A percentile compares a stretch with the other conserved stretches of the same genome.
phyloP scores from a whole-genome alignment of 1,140 invertebrate species.

The Hylaeus volcanicus region DNA sequence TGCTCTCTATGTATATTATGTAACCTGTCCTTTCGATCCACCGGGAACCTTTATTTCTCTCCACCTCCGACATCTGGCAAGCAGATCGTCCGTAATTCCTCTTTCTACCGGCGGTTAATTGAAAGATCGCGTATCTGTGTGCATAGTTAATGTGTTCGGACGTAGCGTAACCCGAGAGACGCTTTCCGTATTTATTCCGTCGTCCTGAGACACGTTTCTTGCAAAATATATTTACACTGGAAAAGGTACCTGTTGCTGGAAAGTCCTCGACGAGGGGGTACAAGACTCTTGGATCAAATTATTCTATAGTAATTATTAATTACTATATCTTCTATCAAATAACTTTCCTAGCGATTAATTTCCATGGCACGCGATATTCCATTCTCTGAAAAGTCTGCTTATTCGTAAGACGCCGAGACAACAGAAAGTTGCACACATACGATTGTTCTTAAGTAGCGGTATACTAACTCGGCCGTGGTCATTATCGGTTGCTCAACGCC shows the following conservation, averaged over 20 bases:
- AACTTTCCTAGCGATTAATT: background rate
- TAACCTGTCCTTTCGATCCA: slow-evolving; percentile 44
- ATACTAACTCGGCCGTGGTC: slow-evolving; percentile 47
- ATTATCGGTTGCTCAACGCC: slow-evolving; percentile 66
- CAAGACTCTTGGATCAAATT: too few relatives aligned
- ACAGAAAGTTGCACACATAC: slow-evolving; percentile 40
- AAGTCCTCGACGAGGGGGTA: background rate
- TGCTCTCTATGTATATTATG: slow-evolving; percentile 42
- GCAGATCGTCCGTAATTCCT: slow-evolving; percentile 6
- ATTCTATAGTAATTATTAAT: too few relatives aligned
- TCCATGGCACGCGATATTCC: background rate
- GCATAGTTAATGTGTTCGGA: background rate
- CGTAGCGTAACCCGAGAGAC: background rate
- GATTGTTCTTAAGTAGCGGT: slow-evolving; percentile 47
- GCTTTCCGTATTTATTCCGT: background rate
- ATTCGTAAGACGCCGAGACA: background rate
- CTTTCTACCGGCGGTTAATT: slow-evolving; percentile 28
- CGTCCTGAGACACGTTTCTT: background rate
- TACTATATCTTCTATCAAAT: background rate
- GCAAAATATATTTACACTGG: background rate
- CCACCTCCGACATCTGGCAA: slow-evolving; percentile 43
- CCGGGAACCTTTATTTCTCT: slow-evolving; percentile 20
- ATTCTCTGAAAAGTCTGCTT: background rate
- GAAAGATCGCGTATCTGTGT: slow-evolving; percentile 42
- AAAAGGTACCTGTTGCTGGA: background rate